These are phyloP conservation scores for Candidula unifasciata DNA, from an alignment of 2,888 invertebrate genomes.

Conservation along the genomic window DNA sequence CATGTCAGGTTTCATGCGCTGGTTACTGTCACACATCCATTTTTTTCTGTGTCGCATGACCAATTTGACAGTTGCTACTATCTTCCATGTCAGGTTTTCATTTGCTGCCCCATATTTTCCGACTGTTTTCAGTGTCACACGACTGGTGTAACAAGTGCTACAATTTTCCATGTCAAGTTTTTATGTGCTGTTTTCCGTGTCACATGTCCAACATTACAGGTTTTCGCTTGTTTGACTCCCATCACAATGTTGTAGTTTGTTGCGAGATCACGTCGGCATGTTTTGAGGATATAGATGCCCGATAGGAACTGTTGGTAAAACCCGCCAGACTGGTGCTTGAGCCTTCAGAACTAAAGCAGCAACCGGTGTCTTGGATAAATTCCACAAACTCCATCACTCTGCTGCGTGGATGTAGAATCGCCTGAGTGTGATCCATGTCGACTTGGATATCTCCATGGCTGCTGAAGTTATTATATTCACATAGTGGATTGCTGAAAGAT, in stretches of 20 bases:
- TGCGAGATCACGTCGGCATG: not conserved
- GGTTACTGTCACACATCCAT: no score
- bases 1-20: no score
- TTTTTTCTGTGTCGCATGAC: no score
- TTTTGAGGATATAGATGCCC: not conserved
- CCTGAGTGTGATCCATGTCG: not conserved
- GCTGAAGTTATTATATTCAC: not conserved
- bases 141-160: no score
- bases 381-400: constrained; percentile 18
- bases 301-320: constrained; percentile 8
- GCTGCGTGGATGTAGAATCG: not conserved
- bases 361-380: constrained; percentile 3
- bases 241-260: constrained; percentile 25
- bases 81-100: no score
- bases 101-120: no score
- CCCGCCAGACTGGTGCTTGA: constrained; percentile 1
- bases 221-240: no score
- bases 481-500: constrained; percentile 51
- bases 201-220: no score
- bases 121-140: no score
- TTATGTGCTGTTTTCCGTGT: no score
- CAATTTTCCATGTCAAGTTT: no score
- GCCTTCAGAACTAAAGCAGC: not conserved
- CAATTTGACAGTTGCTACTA: no score
- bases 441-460: not conserved